A percentile compares a stretch with the other conserved stretches of the same genome.
These are phyloP conservation scores for Eilema sororculum DNA, from an alignment of 2,888 invertebrate genomes.

Conservation along the genomic window DNA sequence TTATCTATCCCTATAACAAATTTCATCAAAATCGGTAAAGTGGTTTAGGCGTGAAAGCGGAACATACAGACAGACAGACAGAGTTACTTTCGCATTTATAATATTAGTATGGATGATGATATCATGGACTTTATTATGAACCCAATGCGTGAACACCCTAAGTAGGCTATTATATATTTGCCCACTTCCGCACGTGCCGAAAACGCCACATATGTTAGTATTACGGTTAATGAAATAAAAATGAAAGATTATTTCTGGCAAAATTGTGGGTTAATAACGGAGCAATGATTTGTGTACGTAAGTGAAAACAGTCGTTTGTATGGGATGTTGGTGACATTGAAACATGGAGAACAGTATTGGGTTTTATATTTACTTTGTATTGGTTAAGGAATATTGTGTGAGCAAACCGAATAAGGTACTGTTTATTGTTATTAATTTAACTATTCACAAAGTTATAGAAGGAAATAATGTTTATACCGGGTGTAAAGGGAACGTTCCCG, in stretches of 20 bases:
- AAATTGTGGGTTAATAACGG: constrained; percentile 39
- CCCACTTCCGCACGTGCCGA: constrained; percentile 43
- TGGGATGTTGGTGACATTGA: constrained; percentile 5
- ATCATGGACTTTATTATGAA: not conserved
- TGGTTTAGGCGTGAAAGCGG: too few species aligned
- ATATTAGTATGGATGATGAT: too few species aligned
- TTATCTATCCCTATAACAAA: too few species aligned
- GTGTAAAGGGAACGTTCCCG: too few species aligned
- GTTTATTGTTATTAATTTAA: not conserved
- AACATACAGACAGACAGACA: too few species aligned
- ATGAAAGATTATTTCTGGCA: constrained; percentile 43
- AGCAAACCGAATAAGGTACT: not conserved
- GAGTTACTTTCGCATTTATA: too few species aligned
- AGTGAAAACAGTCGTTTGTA: constrained; percentile 11
- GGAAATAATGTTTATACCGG: too few species aligned
- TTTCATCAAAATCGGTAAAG: too few species aligned
- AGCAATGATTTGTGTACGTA: constrained; percentile 23
- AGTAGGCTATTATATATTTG: constrained; percentile 35
- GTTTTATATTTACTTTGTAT: not conserved
- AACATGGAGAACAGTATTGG: not conserved
- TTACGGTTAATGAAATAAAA: constrained; percentile 51
- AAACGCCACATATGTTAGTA: constrained; percentile 43
- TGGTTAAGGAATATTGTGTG: not conserved
- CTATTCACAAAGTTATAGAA: too few species aligned
- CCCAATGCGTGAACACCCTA: constrained; percentile 14